Conservation (phyloP, 2,113 vertebrate species). For the Clarias gariepinus region DNA sequence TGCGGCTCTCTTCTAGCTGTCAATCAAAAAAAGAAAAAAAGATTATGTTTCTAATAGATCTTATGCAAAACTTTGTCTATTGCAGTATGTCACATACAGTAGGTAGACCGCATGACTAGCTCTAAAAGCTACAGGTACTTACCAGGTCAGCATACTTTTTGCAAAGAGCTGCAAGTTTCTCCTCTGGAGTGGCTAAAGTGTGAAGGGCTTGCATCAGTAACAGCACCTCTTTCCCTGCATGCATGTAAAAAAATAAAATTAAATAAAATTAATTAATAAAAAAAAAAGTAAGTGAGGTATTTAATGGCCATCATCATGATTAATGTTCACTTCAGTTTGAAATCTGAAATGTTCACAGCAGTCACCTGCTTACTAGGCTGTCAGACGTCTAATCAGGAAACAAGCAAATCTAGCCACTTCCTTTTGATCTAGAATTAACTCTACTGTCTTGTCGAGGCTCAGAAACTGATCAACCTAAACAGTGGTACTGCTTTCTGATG, state of each 20-base stretch:
- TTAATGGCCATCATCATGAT: background rate
- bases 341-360: background rate
- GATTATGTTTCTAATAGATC: background rate
- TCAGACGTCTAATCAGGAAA: background rate
- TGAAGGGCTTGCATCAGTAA: constrained; percentile 97
- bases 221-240: constrained; percentile 92
- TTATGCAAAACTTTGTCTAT: too few species aligned
- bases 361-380: background rate
- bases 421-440: background rate
- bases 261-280: too few species aligned
- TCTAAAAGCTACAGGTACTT: constrained; percentile 61
- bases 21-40: constrained; percentile 48
- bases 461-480: background rate
- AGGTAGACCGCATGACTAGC: background rate
- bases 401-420: background rate
- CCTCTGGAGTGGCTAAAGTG: constrained; percentile 90
- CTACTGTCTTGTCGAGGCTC: background rate
- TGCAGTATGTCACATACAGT: background rate
- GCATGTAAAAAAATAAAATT: background rate
- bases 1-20: constrained; percentile 94
- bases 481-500: background rate
- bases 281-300: background rate
- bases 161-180: constrained; percentile 96
- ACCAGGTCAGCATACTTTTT: constrained; percentile 98
- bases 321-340: background rate